Conservation (phyloP, 2,113 vertebrate genomes). For the Lagenorhynchus albirostris region DNA sequence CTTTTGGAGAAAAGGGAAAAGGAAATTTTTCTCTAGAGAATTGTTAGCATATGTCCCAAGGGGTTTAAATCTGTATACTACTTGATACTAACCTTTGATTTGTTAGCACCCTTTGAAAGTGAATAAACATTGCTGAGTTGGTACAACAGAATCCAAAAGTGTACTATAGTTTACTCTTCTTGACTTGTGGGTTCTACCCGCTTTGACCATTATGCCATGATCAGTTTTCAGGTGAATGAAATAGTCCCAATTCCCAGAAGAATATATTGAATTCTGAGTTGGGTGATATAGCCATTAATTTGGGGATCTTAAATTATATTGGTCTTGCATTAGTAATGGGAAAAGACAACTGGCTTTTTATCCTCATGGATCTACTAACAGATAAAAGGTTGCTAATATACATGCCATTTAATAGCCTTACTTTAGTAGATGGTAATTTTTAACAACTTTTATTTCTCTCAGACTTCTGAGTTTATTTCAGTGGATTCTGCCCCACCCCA, state of each 20-base stretch:
- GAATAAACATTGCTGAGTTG: background rate
- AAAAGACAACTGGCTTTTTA: background rate
- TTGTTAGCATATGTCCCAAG: background rate
- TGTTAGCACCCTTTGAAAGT: background rate
- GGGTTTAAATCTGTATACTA: background rate
- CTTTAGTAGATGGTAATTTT: background rate
- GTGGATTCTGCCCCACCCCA: background rate
- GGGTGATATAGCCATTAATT: background rate
- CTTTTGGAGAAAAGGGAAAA: background rate
- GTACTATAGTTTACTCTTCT: background rate
- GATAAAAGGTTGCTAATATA: background rate
- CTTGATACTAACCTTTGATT: background rate
- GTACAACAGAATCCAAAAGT: background rate
- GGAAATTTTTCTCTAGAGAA: background rate
- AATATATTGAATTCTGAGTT: background rate
- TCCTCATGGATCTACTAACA: background rate
- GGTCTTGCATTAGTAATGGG: background rate
- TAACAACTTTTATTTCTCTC: background rate
- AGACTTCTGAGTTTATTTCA: background rate
- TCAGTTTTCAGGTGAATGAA: background rate
- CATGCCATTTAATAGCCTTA: conserved; percentile 1
- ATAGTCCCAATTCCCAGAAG: background rate
- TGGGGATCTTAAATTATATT: background rate
- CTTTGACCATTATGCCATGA: background rate
- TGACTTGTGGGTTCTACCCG: background rate